These are phyloP conservation scores for Nycticryphes semicollaris DNA, from an alignment of 2,113 vertebrate species.

Conservation along the genomic window DNA sequence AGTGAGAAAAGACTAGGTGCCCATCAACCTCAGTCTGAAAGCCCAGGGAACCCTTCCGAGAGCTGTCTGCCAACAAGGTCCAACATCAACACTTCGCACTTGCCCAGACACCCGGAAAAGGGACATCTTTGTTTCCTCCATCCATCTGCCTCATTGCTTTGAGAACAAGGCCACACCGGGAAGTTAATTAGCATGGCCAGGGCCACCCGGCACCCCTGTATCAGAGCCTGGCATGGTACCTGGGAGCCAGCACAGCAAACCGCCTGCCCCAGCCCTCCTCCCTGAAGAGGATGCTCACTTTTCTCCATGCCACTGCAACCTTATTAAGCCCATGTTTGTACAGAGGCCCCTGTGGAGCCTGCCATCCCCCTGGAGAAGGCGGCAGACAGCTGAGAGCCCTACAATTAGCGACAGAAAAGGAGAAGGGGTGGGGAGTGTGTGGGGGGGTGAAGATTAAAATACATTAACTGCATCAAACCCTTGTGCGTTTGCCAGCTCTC, in stretches of 20 bases:
- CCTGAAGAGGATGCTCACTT: conserved; percentile 19
- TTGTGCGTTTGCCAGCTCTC: conserved; percentile 76
- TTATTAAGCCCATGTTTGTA: background rate
- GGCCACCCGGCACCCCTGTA: fast-evolving
- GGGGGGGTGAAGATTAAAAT: conserved; percentile 57
- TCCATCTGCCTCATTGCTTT: background rate
- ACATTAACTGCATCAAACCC: conserved; percentile 71
- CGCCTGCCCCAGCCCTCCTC: background rate
- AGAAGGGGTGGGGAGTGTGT: background rate
- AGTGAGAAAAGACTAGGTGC: background rate
- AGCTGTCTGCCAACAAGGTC: background rate
- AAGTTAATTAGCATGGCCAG: background rate
- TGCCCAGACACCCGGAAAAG: background rate
- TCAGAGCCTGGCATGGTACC: background rate
- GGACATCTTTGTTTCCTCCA: background rate
- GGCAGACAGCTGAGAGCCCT: conserved; percentile 45
- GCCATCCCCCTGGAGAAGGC: background rate
- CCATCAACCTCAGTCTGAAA: background rate
- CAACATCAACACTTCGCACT: background rate
- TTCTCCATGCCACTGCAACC: background rate
- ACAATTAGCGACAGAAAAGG: conserved; percentile 53
- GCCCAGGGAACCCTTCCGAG: background rate
- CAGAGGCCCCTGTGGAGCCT: conserved; percentile 25
- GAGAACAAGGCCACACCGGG: background rate
- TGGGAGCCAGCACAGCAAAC: background rate